These are phyloP conservation scores for Amphibalanus amphitrite DNA, from an alignment of 1,140 invertebrate species.

Conservation along the genomic window DNA sequence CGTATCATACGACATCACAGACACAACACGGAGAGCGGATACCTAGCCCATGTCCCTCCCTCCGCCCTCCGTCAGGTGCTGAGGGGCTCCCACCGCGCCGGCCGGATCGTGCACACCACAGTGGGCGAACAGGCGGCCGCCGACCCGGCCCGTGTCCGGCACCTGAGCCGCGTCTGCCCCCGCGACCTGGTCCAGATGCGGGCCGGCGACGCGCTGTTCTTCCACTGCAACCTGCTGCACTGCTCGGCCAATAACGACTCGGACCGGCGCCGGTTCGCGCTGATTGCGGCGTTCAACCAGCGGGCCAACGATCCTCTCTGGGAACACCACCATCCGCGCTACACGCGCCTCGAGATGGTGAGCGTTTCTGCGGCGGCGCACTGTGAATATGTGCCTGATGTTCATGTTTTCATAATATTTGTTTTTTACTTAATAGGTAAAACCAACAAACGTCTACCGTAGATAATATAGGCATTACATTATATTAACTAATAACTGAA, in stretches of 20 bases:
- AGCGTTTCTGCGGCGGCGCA: neutral
- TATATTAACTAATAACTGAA: too few species aligned
- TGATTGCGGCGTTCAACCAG: constrained; percentile 16
- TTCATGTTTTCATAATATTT: too few species aligned
- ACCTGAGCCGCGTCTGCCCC: neutral
- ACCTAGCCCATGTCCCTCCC: neutral
- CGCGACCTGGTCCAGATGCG: constrained; percentile 14
- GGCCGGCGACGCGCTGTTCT: constrained; percentile 17
- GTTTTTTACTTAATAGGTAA: too few species aligned
- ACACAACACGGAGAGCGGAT: too few species aligned
- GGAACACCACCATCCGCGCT: constrained; percentile 17
- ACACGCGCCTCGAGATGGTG: constrained; percentile 15
- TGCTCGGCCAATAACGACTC: constrained; percentile 14
- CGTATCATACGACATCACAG: constrained; percentile 15
- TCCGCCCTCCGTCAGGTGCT: constrained; percentile 14
- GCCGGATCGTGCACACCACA: constrained; percentile 12
- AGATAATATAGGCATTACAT: too few species aligned
- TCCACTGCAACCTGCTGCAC: constrained; percentile 19
- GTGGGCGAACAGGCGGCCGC: constrained; percentile 15
- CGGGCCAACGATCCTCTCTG: constrained; percentile 14
- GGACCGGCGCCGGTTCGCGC: constrained; percentile 12
- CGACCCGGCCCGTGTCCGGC: constrained; percentile 10
- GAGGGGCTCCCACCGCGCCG: constrained; percentile 13
- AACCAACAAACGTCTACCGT: too few species aligned
- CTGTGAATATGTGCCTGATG: neutral